Evolutionary conservation across 1,140 invertebrate genomes (phyloP).

Genomic region (Asbolus verrucosus): DNA sequence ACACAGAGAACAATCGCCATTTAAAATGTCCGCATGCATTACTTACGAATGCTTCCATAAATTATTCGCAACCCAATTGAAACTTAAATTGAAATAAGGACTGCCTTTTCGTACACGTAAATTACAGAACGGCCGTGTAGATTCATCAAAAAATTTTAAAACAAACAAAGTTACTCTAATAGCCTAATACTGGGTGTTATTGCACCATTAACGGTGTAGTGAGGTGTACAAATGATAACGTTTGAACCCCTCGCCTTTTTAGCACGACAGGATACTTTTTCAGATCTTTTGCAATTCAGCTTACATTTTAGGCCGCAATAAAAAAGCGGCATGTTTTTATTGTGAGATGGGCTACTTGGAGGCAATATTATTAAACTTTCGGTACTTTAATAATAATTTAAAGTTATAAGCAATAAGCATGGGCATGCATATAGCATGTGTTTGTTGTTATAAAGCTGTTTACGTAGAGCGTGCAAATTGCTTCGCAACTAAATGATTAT

Average conservation of each 20-base stretch:
- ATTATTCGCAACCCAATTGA: conserved; percentile 53
- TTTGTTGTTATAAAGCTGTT: conserved; percentile 60
- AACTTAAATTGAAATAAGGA: conserved; percentile 46
- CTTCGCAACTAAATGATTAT: conserved; percentile 63
- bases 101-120: conserved; percentile 1
- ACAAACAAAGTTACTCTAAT: too few relatives aligned
- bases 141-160: too few relatives aligned
- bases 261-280: neutral
- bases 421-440: conserved; percentile 55
- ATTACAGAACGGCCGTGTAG: neutral
- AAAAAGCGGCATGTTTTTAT: neutral
- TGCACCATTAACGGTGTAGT: too few relatives aligned
- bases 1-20: conserved; percentile 46
- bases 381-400: conserved; percentile 24
- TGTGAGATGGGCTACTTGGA: too few relatives aligned
- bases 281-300: neutral
- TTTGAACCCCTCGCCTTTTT: too few relatives aligned
- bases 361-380: conserved; percentile 16
- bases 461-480: conserved; percentile 59
- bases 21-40: conserved; percentile 53
- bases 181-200: too few relatives aligned
- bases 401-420: conserved; percentile 50
- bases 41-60: conserved; percentile 41
- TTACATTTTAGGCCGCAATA: neutral
- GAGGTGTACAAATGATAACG: too few relatives aligned